Base-by-base conservation (phyloP, 2,888 invertebrate genomes). In the Hypercompe scribonia region DNA sequence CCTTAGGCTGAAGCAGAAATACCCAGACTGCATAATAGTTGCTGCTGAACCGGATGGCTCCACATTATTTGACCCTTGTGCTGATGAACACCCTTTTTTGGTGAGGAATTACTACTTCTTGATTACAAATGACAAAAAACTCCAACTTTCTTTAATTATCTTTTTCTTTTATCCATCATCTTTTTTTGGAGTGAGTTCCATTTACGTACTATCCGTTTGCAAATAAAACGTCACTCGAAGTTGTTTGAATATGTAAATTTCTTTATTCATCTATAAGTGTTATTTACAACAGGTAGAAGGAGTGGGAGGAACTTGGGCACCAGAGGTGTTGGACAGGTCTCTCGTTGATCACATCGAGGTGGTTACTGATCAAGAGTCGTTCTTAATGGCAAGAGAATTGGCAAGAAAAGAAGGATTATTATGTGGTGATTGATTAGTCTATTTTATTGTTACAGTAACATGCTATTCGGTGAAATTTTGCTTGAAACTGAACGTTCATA, bases 1-100 rank as follows among this genome's bases (percentile, higher is more conserved):
- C 0, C 96, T 98, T 50, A 98, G 97, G 91, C 95, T 99, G 65
- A 99, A 98, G 90, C 98, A 99, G 90, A 94, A 96, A 73, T 96
- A 96, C 46, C 98, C 98, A 0, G 91, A 96, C 36, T 98, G 98
- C 81, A 94, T 96, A 83, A 95, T 99, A 24, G 96, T 99, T 24
- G 98, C 97, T 11, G 98, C 97, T 0, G 99, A 99, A 94, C 99
- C 99, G 0, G 96, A 96, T 82, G 99, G 99, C 24, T 99, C 99
- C 2, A 97, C 72, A 11, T 78, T 88, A 81, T 71, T 88, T 34
- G 83, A 86, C 65, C 78, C 75, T 50, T 70, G 84, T 7, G 86
- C 83, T 28, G 84, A 82, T 73, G 70, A 70, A 3, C 85, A 87
- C 71, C 77, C 88, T 0, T 89, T 78, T 78, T 77, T 89, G 81